Evolutionary conservation across 1,140 invertebrate species (phyloP), one percentile per base, ranked within the genome.

Genomic region (Heliconius melpomene): DNA sequence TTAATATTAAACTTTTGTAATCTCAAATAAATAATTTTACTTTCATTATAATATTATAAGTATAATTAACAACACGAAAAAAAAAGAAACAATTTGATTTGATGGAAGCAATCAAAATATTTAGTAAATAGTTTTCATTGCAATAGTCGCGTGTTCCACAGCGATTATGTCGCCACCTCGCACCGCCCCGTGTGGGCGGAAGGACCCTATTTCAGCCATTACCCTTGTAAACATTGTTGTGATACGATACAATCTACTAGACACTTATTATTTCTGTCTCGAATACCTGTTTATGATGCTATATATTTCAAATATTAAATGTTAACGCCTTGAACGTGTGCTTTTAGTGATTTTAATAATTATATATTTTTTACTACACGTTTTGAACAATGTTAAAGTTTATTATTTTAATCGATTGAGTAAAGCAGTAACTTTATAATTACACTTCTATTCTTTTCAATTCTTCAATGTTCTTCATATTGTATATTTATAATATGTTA

Each of bases 101-200:
- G 86, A 88, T 86, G 87, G 85, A 84, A 80, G 87, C 91, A 90
- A 90, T 92, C 86, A 86, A 87, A 88, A 90, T 92, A 90, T 92
- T 91, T 92, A 82, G 89, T 92, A 90, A 91, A 90, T 86, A 82
- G 80, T 75, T 88, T 87, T 88, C 83, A 82, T 78, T 80, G 82
- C 50, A 79, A 79, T 72, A 83, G 87, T 89, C 87, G 89, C 89
- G 89, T 90, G 89, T 83, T 86, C 80, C n/a, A 72, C 77, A 73
- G 74, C 87, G 80, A 88, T 90, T 90, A 90, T 86, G 86, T 89
- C 83, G 78, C 84, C 76, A 77, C 81, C 80, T 76, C 72, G 79
- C 57, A 73, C 81, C 81, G 81, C 83, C 83, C 74, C 74, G 73
- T 76, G 74, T 79, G 77, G 80, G 77, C 80, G 79, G 77, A 81